Base-by-base conservation (phyloP, 2,797 vertebrate genomes). In the Poeciliopsis presidionis region DNA sequence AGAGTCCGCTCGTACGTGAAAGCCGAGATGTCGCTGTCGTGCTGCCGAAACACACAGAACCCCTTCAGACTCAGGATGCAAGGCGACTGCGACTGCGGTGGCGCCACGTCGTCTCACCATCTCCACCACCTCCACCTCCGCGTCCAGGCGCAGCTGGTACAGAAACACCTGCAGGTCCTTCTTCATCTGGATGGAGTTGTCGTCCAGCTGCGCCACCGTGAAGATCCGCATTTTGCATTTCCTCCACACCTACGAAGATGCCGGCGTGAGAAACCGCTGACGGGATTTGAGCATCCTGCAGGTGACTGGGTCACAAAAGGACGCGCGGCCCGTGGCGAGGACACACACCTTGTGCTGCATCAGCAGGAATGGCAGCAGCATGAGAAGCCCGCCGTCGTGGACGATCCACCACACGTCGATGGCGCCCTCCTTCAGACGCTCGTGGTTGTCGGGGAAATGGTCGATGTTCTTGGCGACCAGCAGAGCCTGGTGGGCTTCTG, bases 131-230 rank as follows among this genome's bases (percentile, higher is more conserved):
- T 99, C 98, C 79, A 99, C 98, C 88, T 97, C 95, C 9, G 98
- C 98, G 53, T 97, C 96, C 79, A 99, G 94, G 0, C 98, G 94
- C 4, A 99, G 95, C 39, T 99, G 97, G 84, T 99, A 99, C 13
- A 99, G 92, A 86, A 99, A 98, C 91, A 96, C 94, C 93, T 99
- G 97, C 69, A 99, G 96, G 87, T 99, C 98, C 80, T 98, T 99
- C 91, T 99, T 99, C 98, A 99, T 99, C 93, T 98, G 97, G 93
- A 99, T 99, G 88, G 97, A 98, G 81, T 99, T 99, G 90, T 99
- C 98, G 12, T 98, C 96, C 94, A 98, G 96, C 85, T 99, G 97
- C 39, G 98, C 98, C 0, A 99, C 98, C 0, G 98, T 99, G 92
- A 99, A 99, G 89, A 99, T 97, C 41, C 98, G 95, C 98, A 99